A percentile compares a stretch with the other conserved stretches of the same genome.
phyloP scores from a whole-genome alignment of 2,888 invertebrate genomes.

The Rotaria magnacalcarata region DNA sequence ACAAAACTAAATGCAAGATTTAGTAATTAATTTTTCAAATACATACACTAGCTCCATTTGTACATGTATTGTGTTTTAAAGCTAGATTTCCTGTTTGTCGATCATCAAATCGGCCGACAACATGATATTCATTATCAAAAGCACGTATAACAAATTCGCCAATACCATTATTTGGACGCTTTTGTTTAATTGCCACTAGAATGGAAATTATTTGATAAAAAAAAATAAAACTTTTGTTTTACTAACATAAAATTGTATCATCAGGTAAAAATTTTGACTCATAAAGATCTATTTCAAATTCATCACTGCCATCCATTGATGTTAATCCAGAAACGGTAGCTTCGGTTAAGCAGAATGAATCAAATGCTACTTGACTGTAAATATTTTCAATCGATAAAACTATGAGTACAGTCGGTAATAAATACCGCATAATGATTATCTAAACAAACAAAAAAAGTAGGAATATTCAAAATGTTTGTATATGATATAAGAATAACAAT shows the following conservation, averaged over 20 bases:
- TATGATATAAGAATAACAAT: not conserved
- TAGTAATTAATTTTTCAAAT: not conserved
- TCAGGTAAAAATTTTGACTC: not conserved
- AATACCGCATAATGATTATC: not conserved
- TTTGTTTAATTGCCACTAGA: conserved; percentile 12
- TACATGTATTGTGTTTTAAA: not conserved
- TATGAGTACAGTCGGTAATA: not conserved
- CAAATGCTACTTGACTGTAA: not conserved
- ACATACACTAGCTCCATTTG: not conserved
- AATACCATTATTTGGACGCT: not conserved
- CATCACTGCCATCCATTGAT: not conserved
- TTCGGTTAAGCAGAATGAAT: not conserved
- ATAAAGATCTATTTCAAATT: conserved; percentile 13
- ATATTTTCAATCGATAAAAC: not conserved
- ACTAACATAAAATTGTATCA: not conserved
- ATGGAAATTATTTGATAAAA: not conserved
- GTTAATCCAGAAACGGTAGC: not conserved
- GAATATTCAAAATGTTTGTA: not conserved
- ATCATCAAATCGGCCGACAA: conserved; percentile 24
- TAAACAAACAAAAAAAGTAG: not conserved
- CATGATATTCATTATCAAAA: not conserved
- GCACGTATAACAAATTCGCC: not conserved
- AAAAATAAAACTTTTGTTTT: not conserved
- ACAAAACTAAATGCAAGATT: not conserved
- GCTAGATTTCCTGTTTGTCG: not conserved